phyloP scores from a whole-genome alignment of 1,140 invertebrate species.

The Leptopilina boulardi region DNA sequence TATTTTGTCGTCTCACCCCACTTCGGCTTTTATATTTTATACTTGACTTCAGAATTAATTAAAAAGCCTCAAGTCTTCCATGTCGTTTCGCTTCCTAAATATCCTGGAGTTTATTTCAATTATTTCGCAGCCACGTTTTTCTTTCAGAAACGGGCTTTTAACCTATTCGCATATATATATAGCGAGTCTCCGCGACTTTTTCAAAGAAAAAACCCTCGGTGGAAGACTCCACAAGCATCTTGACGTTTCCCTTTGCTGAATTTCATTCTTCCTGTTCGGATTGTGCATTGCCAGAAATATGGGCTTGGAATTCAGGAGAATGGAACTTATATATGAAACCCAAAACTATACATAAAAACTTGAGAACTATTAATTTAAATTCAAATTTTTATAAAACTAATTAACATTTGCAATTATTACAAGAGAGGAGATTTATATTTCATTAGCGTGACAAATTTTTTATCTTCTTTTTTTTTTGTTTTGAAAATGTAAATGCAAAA shows the following conservation, averaged over 20 bases:
- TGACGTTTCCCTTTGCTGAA: background rate
- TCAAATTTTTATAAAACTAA: background rate
- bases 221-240: background rate
- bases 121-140: background rate
- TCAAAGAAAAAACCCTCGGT: background rate
- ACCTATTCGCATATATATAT: background rate
- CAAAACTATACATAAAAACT: background rate
- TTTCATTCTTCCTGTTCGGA: background rate
- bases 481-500: background rate
- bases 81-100: background rate
- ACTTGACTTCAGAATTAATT: background rate
- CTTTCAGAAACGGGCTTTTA: background rate
- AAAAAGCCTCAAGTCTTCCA: background rate
- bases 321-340: background rate
- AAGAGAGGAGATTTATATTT: background rate
- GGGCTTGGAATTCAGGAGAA: background rate
- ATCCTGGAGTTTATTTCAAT: constrained; percentile 2
- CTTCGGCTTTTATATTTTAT: background rate
- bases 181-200: background rate
- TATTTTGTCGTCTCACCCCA: background rate
- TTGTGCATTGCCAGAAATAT: background rate
- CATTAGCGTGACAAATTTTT: background rate
- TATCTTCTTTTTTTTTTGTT: background rate
- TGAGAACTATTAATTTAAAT: background rate
- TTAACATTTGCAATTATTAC: background rate